These are phyloP conservation scores for Scopus umbretta DNA, from an alignment of 2,113 vertebrate genomes.

Conservation along the genomic window DNA sequence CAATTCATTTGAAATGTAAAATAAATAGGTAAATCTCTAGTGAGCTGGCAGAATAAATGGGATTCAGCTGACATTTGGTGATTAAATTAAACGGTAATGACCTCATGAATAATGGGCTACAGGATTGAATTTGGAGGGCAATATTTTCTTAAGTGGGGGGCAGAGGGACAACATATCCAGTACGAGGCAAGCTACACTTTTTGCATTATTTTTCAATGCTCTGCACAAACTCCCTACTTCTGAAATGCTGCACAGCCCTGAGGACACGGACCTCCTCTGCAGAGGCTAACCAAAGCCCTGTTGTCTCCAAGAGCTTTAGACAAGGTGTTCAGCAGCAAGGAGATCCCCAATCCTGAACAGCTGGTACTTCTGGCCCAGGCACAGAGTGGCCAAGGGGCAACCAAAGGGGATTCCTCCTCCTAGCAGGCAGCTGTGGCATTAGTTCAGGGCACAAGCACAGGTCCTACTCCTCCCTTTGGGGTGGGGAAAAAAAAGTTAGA, in stretches of 20 bases:
- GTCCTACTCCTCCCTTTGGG: not conserved
- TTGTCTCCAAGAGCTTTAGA: not conserved
- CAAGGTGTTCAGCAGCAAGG: not conserved
- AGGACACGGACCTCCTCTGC: not conserved
- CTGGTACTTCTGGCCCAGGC: not conserved
- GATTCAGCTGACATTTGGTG: slow-evolving; percentile 69
- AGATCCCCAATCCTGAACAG: not conserved
- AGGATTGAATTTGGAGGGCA: slow-evolving; percentile 12
- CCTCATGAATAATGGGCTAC: slow-evolving; percentile 55
- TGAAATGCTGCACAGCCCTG: not conserved
- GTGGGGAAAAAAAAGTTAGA: not conserved
- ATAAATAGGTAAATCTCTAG: slow-evolving; percentile 76
- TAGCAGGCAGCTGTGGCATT: not conserved
- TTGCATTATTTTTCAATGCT: not conserved
- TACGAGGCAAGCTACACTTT: not conserved
- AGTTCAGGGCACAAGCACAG: not conserved
- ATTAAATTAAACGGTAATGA: slow-evolving; percentile 77
- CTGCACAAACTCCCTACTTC: not conserved
- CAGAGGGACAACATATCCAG: not conserved
- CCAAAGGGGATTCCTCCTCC: not conserved
- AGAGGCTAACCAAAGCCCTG: not conserved
- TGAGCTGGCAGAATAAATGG: slow-evolving; percentile 69
- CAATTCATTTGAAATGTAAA: slow-evolving; percentile 75
- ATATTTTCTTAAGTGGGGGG: slow-evolving; percentile 16
- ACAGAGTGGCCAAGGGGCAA: not conserved